Evolutionary conservation across 2,888 invertebrate species (phyloP).

Genomic region (Pollenia angustigena): DNA sequence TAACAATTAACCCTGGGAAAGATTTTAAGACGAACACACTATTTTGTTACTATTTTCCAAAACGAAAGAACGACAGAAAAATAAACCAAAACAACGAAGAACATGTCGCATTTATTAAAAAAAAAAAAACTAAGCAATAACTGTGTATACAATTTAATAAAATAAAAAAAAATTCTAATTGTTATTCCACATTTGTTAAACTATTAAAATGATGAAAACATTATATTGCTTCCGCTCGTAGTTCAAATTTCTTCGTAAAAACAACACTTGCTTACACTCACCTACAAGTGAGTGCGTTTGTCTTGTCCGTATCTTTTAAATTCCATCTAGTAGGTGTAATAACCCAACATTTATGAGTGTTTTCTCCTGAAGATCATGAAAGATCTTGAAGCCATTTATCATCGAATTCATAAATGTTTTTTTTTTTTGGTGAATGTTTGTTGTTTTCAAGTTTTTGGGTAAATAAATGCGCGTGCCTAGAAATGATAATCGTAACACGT

Average conservation of each 20-base stretch:
- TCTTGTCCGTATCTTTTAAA: slow-evolving; percentile 7
- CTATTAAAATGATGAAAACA: slow-evolving; percentile 67
- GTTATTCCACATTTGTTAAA: slow-evolving; percentile 52
- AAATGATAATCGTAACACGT: slow-evolving; percentile 50
- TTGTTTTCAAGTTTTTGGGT: not conserved
- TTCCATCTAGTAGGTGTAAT: slow-evolving; percentile 48
- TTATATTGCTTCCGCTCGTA: slow-evolving; percentile 69
- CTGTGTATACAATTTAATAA: no score
- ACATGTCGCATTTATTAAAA: slow-evolving; percentile 11
- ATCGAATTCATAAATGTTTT: slow-evolving; percentile 25
- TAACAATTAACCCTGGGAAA: slow-evolving; percentile 30
- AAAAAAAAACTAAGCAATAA: not conserved
- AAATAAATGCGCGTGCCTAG: slow-evolving; percentile 49
- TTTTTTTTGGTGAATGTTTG: not conserved
- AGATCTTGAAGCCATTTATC: slow-evolving; percentile 35
- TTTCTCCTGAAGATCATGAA: slow-evolving; percentile 38
- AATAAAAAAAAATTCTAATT: slow-evolving; percentile 35
- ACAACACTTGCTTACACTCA: not conserved
- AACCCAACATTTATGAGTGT: slow-evolving; percentile 23
- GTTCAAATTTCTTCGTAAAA: slow-evolving; percentile 43
- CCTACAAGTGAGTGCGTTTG: not conserved
- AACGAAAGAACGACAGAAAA: not conserved
- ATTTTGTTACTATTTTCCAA: not conserved
- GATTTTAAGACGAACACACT: not conserved
- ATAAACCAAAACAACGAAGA: not conserved